phyloP scores from a whole-genome alignment of 2,797 vertebrate species.

The Melopsittacus undulatus region DNA sequence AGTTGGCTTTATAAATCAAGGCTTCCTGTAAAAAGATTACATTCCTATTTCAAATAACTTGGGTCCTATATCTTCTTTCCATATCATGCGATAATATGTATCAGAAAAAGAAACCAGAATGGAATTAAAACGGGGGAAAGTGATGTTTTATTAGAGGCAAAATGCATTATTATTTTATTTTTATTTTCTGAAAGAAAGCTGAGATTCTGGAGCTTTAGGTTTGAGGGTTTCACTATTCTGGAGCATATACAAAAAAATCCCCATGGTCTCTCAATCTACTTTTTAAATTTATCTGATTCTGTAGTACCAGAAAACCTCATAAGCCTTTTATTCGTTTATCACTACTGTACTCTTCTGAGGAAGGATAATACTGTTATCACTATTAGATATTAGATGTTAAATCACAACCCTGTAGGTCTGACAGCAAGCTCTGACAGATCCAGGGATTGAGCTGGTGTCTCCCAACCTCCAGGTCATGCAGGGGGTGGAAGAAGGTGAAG shows the following conservation, averaged over 20 bases:
- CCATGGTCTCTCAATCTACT: background rate
- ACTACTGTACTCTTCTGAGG: background rate
- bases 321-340: background rate
- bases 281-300: background rate
- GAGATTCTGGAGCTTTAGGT: background rate
- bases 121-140: background rate
- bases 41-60: conserved; percentile 64
- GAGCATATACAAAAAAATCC: background rate
- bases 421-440: rapidly evolving
- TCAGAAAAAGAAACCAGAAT: background rate
- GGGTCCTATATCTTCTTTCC: conserved; percentile 57
- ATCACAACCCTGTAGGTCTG: background rate
- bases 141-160: conserved; percentile 32
- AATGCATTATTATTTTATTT: background rate
- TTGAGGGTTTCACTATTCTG: background rate
- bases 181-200: conserved; percentile 14
- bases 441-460: background rate
- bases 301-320: background rate
- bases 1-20: conserved; percentile 74
- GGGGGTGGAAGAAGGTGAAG: background rate
- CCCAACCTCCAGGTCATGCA: rapidly evolving
- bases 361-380: background rate
- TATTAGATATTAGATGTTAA: background rate
- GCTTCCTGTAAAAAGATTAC: conserved; percentile 64
- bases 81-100: conserved; percentile 12